phyloP scores from a whole-genome alignment of 2,888 invertebrate genomes.

The Patella pellucida region DNA sequence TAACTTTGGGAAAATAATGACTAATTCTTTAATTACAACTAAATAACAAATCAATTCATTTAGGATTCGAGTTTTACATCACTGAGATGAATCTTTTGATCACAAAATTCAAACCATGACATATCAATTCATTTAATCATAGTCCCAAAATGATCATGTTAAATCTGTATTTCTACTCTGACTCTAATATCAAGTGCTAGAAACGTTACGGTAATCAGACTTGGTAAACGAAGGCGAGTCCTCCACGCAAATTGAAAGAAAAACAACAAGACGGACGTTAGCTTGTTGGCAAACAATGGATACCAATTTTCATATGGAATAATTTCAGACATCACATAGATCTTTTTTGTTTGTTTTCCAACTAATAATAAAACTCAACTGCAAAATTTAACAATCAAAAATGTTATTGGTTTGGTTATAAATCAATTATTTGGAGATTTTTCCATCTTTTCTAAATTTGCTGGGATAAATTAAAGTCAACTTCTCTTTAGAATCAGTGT shows the following conservation, averaged over 20 bases:
- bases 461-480: neutral
- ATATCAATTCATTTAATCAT: too few species aligned
- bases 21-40: too few species aligned
- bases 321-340: slow-evolving; percentile 23
- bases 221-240: slow-evolving; percentile 78
- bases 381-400: too few species aligned
- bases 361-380: neutral
- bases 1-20: too few species aligned
- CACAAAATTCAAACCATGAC: too few species aligned
- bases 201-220: slow-evolving; percentile 70
- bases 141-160: neutral
- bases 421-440: neutral
- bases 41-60: too few species aligned
- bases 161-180: slow-evolving; percentile 43
- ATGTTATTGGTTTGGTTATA: neutral
- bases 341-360: neutral
- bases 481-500: too few species aligned
- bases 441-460: neutral
- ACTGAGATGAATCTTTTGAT: too few species aligned
- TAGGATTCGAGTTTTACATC: too few species aligned
- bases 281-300: slow-evolving; percentile 33
- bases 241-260: slow-evolving; percentile 82
- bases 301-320: slow-evolving; percentile 24
- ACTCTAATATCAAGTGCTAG: slow-evolving; percentile 52
- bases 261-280: slow-evolving; percentile 74